Base-by-base conservation (phyloP, 2,113 vertebrate genomes). In the Buteo buteo region DNA sequence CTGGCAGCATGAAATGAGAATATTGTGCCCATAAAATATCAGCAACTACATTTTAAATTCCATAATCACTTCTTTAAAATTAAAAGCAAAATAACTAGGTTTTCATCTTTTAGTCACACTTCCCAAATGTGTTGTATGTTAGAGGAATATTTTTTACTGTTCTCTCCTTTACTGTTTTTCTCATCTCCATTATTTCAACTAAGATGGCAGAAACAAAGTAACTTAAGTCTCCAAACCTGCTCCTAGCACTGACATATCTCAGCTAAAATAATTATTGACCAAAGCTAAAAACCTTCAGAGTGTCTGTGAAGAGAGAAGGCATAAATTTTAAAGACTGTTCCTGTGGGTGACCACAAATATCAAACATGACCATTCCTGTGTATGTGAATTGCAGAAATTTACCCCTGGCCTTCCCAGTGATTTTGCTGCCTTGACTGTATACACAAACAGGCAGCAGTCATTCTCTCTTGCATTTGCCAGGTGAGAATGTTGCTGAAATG, bases 341-440 rank as follows among this genome's bases (percentile, higher is more conserved):
- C 38, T 38, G 10, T 8, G 31, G 34, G 28, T 40, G 34, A 79
- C 76, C 21, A 31, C 31, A 88, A 47, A 22, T 36, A 36, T 11
- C 52, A 79, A 36, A 55, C 1, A 1, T 3, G 13, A 42, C 9
- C 6, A 9, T 45, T 86, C 11, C 29, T 1, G 0, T 2, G 1
- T 20, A 36, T 9, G 19, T 13, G 55, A 86, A 40, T 5, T 7
- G 12, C 21, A 59, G 32, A 14, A 36, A 69, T 59, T 38, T 14
- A 59, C 7, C 15, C 47, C 11, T 18, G 13, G 47, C 54, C 47
- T 25, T 31, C 19, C 13, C 21, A 54, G 32, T 3, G 38, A 40
- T 31, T 61, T 55, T 44, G 72, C 29, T 70, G 65, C 20, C 34
- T 16, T 50, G 44, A 13, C 31, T 15, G 15, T 4, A 16, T 2